phyloP scores from a whole-genome alignment of 2,797 vertebrate genomes.

The Anabas testudineus region DNA sequence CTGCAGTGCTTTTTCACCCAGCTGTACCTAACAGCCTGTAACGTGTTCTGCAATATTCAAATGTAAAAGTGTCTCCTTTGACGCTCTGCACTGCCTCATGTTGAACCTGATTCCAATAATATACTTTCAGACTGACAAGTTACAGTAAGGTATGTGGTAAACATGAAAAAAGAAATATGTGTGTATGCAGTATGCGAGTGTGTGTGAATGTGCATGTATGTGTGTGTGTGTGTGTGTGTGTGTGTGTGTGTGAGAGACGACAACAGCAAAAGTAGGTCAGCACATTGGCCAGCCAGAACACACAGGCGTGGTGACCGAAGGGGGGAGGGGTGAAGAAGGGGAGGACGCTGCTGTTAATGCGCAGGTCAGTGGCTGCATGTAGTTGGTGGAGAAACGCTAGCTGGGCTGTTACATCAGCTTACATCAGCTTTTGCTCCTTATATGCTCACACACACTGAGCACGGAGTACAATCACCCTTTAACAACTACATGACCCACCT shows the following conservation, averaged over 20 bases:
- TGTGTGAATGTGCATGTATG: no score
- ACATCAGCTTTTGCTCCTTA: slow-evolving; percentile 54
- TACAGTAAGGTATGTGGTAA: slow-evolving; percentile 70
- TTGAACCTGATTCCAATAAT: slow-evolving; percentile 38
- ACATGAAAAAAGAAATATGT: slow-evolving; percentile 50
- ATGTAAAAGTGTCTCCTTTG: neutral
- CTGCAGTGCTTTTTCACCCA: neutral
- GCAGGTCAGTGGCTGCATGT: slow-evolving; percentile 70
- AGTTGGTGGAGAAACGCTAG: slow-evolving; percentile 74
- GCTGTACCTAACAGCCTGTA: neutral
- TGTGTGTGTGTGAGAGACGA: slow-evolving; percentile 48
- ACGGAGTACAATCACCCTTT: slow-evolving; percentile 13
- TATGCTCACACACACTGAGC: slow-evolving; percentile 40
- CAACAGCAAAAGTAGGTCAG: slow-evolving; percentile 83
- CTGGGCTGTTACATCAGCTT: slow-evolving; percentile 75
- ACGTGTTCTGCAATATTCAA: neutral
- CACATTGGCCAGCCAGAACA: slow-evolving; percentile 73
- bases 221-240: slow-evolving; percentile 33
- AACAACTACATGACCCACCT: neutral
- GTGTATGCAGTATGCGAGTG: slow-evolving; percentile 27
- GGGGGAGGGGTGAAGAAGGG: slow-evolving; percentile 31
- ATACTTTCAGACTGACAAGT: slow-evolving; percentile 45
- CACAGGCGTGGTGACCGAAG: slow-evolving; percentile 71
- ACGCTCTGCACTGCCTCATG: neutral
- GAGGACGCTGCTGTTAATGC: slow-evolving; percentile 53